Evolutionary conservation across 2,797 vertebrate species (phyloP), one percentile per base, ranked within the genome.

Genomic region (Cyprinella venusta): DNA sequence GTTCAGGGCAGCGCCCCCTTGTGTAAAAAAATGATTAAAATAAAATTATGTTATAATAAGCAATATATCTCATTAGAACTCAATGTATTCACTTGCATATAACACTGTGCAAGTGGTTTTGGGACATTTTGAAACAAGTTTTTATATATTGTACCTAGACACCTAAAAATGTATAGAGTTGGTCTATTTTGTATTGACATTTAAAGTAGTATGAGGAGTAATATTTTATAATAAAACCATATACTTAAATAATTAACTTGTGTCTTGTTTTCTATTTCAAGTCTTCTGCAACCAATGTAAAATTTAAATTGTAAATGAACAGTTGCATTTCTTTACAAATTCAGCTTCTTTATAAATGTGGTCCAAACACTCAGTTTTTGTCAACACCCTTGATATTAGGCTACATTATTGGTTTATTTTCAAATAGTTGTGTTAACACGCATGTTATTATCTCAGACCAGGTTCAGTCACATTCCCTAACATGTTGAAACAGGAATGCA

Each of bases 401-500:
- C n/a, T n/a, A 18, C 21, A 40, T 59, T 42, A 63, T 45, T 33
- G 18, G 4, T 61, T 40, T 75, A 75, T 56, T n/a, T 36, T 38
- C 19, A 56, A 59, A 40, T 76, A 33, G 45, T 8, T 50, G 15
- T 15, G 77, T 38, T 36, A 54, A 54, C 78, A 45, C 54, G n/a
- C 24, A 26, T 48, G 8, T 50, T 87, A 86, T 86, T 81, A 71
- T 79, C 84, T 76, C 0, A 89, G 83, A 83, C 81, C 87, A 84
- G 84, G 91, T 92, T 92, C 6, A 88, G 90, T 91, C 88, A 90
- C 94, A 95, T 95, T 95, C 94, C 93, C 86, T 79, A 87, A 88
- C 94, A 15, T 92, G 94, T 92, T 50, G 75, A 82, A 78, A 91
- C 94, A 90, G 72, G 85, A 26, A 69, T n/a, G 50, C 30, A n/a